phyloP scores from a whole-genome alignment of 2,888 invertebrate species.

The Ctenicera cuprea region DNA sequence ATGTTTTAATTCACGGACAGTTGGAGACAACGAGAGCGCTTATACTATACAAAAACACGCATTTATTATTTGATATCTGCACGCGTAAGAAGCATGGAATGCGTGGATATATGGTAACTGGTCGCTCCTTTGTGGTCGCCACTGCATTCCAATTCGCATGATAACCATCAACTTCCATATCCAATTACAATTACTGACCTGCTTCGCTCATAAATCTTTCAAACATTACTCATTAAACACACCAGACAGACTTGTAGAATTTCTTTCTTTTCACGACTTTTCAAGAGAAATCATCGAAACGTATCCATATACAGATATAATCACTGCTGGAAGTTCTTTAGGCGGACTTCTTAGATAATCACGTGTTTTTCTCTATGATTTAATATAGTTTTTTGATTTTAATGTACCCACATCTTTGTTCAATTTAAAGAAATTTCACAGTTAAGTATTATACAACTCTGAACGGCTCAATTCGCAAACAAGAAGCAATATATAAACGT shows the following conservation, averaged over 20 bases:
- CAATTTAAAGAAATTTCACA: too few species aligned
- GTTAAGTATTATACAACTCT: too few species aligned
- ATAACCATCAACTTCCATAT: conserved; percentile 60
- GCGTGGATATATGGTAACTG: conserved; percentile 47
- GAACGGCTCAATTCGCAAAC: too few species aligned
- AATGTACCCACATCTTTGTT: too few species aligned
- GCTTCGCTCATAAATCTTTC: conserved; percentile 60
- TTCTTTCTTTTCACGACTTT: conserved; percentile 24
- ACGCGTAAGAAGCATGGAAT: conserved; percentile 50
- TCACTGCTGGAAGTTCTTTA: too few species aligned
- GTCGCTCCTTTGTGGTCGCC: conserved; percentile 48
- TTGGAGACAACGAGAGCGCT: conserved; percentile 32
- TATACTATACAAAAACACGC: conserved; percentile 50
- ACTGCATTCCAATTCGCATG: conserved; percentile 56
- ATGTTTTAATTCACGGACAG: conserved; percentile 59
- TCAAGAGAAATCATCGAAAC: conserved; percentile 1
- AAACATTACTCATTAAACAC: conserved; percentile 61
- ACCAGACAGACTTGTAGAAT: conserved; percentile 47
- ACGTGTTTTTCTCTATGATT: too few species aligned
- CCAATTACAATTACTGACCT: conserved; percentile 63
- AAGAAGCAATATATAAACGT: too few species aligned
- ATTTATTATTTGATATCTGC: conserved; percentile 58
- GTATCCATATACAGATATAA: background rate
- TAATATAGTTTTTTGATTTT: too few species aligned
- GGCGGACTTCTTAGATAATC: too few species aligned